A percentile compares a stretch with the other conserved stretches of the same genome.
Conservation (phyloP, 2,888 invertebrate species). For the Sceliomorpha sp. region DNA sequence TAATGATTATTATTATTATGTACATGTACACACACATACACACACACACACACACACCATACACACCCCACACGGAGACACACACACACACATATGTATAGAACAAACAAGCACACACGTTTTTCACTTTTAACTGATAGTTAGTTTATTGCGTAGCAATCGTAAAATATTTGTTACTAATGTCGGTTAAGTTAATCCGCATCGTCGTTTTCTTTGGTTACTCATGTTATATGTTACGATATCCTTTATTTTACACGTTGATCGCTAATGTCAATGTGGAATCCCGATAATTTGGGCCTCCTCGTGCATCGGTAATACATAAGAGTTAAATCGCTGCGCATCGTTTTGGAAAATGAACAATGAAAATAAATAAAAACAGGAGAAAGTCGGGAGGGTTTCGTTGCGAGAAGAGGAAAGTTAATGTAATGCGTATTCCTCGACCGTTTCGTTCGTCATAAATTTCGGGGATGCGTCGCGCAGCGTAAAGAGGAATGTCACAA, state of each 20-base stretch:
- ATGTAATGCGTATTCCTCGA: conserved; percentile 29
- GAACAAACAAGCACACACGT: conserved; percentile 27
- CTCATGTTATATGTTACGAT: conserved; percentile 8
- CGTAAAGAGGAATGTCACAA: conserved; percentile 56
- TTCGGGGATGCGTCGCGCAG: conserved; percentile 53
- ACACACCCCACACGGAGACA: too few species aligned
- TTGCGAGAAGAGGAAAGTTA: conserved; percentile 6
- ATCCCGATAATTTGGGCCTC: conserved; percentile 12
- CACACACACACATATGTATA: too few species aligned
- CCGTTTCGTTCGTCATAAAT: conserved; percentile 44
- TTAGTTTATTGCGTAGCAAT: conserved; percentile 27
- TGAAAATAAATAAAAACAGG: too few species aligned
- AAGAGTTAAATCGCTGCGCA: conserved; percentile 27
- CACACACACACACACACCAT: too few species aligned
- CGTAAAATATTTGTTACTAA: conserved; percentile 29
- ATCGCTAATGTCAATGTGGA: conserved; percentile 27
- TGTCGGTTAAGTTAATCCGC: conserved; percentile 23
- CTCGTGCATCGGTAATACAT: conserved; percentile 20
- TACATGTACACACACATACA: conserved; percentile 23
- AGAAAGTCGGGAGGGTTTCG: conserved; percentile 26
- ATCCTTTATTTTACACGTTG: conserved; percentile 45
- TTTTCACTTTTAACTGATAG: conserved; percentile 29
- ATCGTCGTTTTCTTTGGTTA: conserved; percentile 41
- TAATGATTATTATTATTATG: conserved; percentile 37
- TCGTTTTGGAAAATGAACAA: conserved; percentile 32